These are phyloP conservation scores for Timema cristinae DNA, from an alignment of 2,888 invertebrate species.

Conservation along the genomic window DNA sequence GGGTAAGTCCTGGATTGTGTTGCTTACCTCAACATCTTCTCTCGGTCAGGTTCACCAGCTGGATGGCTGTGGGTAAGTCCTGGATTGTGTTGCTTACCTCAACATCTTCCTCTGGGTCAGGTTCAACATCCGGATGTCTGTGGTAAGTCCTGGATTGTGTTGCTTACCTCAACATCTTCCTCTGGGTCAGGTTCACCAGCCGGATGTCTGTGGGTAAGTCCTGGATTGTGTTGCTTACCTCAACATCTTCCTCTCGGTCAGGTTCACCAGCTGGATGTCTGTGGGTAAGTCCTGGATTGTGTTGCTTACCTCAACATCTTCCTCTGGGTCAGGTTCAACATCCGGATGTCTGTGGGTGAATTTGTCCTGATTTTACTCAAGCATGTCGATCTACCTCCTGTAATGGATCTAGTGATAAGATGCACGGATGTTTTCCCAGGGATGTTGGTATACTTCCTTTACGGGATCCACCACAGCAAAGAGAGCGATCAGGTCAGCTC, in stretches of 20 bases:
- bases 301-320: too few species aligned
- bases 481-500: slow-evolving; percentile 59
- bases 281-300: slow-evolving; percentile 52
- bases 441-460: slow-evolving; percentile 74
- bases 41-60: slow-evolving; percentile 80
- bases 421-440: slow-evolving; percentile 51
- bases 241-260: slow-evolving; percentile 64
- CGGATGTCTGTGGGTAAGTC: slow-evolving; percentile 69
- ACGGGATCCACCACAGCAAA: slow-evolving; percentile 82
- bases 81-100: too few species aligned
- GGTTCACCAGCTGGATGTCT: slow-evolving; percentile 87
- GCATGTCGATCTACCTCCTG: background rate
- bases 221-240: too few species aligned
- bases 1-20: too few species aligned
- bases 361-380: background rate
- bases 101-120: too few species aligned
- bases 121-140: too few species aligned
- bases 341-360: background rate
- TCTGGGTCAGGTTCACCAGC: slow-evolving; percentile 81
- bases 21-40: slow-evolving; percentile 73
- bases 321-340: too few species aligned
- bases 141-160: slow-evolving; percentile 44
- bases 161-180: slow-evolving; percentile 73
- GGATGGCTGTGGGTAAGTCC: slow-evolving; percentile 74
- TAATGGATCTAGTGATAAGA: too few species aligned